Evolutionary conservation across 2,113 vertebrate genomes (phyloP).

Genomic region (Tupaia chinensis): DNA sequence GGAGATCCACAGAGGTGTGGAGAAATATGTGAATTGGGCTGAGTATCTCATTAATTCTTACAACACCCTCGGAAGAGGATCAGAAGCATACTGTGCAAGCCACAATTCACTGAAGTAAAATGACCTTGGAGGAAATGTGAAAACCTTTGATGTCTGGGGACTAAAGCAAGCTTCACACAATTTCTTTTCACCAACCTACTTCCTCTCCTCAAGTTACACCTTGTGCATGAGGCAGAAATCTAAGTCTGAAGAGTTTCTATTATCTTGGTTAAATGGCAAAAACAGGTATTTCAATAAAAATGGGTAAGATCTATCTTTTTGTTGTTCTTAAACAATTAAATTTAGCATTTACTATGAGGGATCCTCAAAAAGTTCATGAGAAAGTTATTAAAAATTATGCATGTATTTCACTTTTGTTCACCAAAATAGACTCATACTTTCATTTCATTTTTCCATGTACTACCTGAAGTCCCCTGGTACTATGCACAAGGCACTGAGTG

Average conservation of each 20-base stretch:
- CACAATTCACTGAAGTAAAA: constrained; percentile 77
- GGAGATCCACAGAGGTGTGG: constrained; percentile 77
- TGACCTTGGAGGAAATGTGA: constrained; percentile 71
- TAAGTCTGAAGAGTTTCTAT: constrained; percentile 57
- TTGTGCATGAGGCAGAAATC: constrained; percentile 65
- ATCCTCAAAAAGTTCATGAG: too few relatives aligned
- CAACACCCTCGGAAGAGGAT: constrained; percentile 52
- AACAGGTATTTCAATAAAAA: constrained; percentile 70
- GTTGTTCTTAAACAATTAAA: constrained; percentile 64
- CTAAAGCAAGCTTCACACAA: constrained; percentile 64
- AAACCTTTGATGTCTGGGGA: constrained; percentile 66
- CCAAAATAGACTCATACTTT: too few relatives aligned
- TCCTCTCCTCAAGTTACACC: background rate
- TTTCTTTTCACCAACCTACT: background rate
- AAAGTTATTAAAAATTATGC: too few relatives aligned
- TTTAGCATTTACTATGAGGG: background rate
- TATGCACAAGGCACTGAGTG: background rate
- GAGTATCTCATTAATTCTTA: constrained; percentile 78
- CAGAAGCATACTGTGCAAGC: constrained; percentile 56
- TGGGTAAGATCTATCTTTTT: constrained; percentile 26
- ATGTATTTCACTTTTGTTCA: too few relatives aligned
- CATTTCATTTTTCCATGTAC: too few relatives aligned
- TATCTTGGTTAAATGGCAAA: constrained; percentile 51
- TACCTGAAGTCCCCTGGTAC: too few relatives aligned
- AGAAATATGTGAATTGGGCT: constrained; percentile 74